Evolutionary conservation across 2,888 invertebrate genomes (phyloP).

Genomic region (Pheosia gnoma): DNA sequence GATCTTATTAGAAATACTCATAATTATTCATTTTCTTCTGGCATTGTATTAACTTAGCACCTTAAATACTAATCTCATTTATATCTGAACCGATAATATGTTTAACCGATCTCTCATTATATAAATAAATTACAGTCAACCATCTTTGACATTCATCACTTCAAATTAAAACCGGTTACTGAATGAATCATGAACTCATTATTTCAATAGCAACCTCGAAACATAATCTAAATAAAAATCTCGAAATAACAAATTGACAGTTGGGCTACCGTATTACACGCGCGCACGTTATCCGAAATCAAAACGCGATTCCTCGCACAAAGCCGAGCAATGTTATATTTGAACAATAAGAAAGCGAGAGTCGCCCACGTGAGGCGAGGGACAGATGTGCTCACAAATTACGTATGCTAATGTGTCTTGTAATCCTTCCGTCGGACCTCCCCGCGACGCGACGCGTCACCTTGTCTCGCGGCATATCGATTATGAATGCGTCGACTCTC

Average conservation of each 20-base stretch:
- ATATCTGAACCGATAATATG: background rate
- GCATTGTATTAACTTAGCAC: background rate
- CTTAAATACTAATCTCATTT: background rate
- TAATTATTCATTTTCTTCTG: background rate
- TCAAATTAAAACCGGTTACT: constrained; percentile 1
- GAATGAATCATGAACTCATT: constrained; percentile 22
- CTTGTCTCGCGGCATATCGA: constrained; percentile 64
- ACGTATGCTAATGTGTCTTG: constrained; percentile 79
- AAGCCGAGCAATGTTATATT: constrained; percentile 65
- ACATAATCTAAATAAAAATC: constrained; percentile 51
- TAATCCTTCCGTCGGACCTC: constrained; percentile 81
- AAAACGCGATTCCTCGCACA: constrained; percentile 54
- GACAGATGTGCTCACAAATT: constrained; percentile 76
- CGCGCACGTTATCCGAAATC: constrained; percentile 52
- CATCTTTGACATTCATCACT: background rate
- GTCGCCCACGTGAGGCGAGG: constrained; percentile 64
- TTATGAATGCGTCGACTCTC: constrained; percentile 61
- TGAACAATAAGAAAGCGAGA: constrained; percentile 71
- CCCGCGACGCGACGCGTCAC: constrained; percentile 55
- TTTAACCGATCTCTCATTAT: background rate
- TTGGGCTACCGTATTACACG: constrained; percentile 61
- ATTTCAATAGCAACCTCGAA: constrained; percentile 52
- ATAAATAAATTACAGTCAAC: background rate
- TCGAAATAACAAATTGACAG: constrained; percentile 49
- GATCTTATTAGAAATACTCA: background rate